phyloP scores from a whole-genome alignment of 92 coral and sea anemone species.

The Anthopleura xanthogrammica region DNA sequence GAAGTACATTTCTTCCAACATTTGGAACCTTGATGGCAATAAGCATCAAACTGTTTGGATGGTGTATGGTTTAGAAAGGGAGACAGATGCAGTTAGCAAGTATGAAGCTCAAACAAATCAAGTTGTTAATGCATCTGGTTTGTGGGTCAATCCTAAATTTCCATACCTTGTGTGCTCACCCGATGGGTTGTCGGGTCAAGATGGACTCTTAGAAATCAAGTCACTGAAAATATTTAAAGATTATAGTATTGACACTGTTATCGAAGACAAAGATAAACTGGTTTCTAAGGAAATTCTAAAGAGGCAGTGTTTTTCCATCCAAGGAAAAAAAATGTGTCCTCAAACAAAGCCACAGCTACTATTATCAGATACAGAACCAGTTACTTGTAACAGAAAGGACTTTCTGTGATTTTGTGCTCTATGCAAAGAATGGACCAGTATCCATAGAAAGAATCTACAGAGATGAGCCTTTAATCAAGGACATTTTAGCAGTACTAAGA shows the following conservation, averaged over 20 bases:
- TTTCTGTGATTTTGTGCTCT: conserved; percentile 46
- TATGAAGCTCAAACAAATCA: conserved; percentile 4
- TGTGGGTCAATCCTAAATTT: conserved; percentile 23
- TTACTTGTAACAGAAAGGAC: conserved; percentile 46
- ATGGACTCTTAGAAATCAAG: conserved; percentile 52
- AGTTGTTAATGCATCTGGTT: conserved; percentile 2
- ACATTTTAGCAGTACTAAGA: conserved; percentile 27
- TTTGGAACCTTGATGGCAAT: no score
- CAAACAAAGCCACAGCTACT: neutral
- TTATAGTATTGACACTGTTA: conserved; percentile 37
- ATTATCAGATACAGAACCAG: neutral
- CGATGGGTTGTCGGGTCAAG: conserved; percentile 28
- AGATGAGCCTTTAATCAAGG: conserved; percentile 41
- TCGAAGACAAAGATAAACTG: neutral
- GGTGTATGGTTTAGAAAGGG: neutral
- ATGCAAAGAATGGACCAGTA: conserved; percentile 52
- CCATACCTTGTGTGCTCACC: conserved; percentile 49
- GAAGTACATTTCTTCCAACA: no score
- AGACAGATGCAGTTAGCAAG: neutral
- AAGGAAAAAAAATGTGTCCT: neutral
- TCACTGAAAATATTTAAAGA: conserved; percentile 43
- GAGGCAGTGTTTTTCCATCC: neutral
- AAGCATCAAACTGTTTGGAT: conserved; percentile 12
- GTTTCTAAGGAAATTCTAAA: conserved; percentile 37
- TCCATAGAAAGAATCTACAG: conserved; percentile 60